Conservation (phyloP, 2,113 vertebrate genomes). For the Excalfactoria chinensis region DNA sequence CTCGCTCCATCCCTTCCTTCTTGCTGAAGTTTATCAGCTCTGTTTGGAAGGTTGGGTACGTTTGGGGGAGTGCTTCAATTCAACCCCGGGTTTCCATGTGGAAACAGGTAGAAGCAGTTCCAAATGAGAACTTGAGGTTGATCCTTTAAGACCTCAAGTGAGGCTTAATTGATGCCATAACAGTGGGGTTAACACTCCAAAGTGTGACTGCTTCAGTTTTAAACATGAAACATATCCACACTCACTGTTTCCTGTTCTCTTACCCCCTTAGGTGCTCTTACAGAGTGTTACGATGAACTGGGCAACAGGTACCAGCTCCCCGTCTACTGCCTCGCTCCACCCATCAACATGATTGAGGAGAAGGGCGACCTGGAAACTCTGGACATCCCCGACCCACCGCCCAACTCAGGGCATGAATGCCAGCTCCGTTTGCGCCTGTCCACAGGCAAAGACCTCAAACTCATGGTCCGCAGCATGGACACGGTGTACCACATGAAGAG, state of each 20-base stretch:
- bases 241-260: background rate
- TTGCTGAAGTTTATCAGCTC: background rate
- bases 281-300: conserved; percentile 97
- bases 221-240: background rate
- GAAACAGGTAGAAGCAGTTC: background rate
- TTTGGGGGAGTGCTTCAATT: background rate
- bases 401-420: conserved; percentile 90
- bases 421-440: conserved; percentile 95
- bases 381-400: conserved; percentile 82
- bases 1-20: background rate
- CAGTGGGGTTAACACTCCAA: background rate
- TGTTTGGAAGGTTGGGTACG: rapidly evolving
- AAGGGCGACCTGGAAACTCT: conserved; percentile 89
- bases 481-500: conserved; percentile 96
- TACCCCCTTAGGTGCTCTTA: conserved; percentile 87
- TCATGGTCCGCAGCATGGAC: conserved; percentile 91
- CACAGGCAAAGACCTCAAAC: conserved; percentile 92
- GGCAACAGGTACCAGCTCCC: conserved; percentile 98
- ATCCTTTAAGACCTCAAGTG: background rate
- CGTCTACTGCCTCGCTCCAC: conserved; percentile 94
- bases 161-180: background rate
- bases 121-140: background rate
- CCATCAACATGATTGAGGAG: conserved; percentile 98
- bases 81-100: background rate
- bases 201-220: background rate